Base-by-base conservation (phyloP, 23 tunicate species). In the Trididemnum clinides region DNA sequence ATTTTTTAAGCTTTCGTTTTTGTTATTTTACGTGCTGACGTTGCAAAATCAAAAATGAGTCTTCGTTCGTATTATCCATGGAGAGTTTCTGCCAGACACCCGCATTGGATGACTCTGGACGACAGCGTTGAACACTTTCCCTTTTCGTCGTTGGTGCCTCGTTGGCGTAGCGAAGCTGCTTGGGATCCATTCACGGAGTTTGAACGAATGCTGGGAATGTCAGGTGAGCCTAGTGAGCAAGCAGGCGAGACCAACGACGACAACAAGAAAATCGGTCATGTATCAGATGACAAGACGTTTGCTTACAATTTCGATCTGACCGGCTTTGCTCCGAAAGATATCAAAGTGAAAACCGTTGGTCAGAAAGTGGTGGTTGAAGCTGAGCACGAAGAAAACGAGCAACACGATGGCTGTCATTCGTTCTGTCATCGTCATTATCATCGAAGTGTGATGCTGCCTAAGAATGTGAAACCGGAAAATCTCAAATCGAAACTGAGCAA, bases 281-380 rank as follows among this genome's bases (percentile, higher is more conserved):
- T 22, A n/a, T 74, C 80, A 3, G 80, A 74, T 31, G 80, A 74
- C 58, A 74, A 74, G 7, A 74, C 37, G n/a, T 84, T 84, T 54
- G 49, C 49, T 5, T 71, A 71, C 32, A 29, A 84, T 1, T 84
- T 71, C 69, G 78, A 84, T 6, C 36, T 84, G 77, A 70, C 34
- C 20, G 80, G 69, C 20, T 70, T 84, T 66, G 23, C 50, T 19
- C 80, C 87, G 22, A 50, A 50, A 36, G 66, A 70, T 12, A 50
- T 84, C 28, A 70, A 70, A 49, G 80, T 84, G 32, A 84, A 84
- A 29, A 84, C 87, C 6, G 50, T 84, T 19, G 87, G 87, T 32
- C 87, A 71, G 49, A 84, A 84, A 71, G 69, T 84, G 1, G 80
- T 84, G 21, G 87, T 84, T 1, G 87, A 84, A 51, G 87, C 87